A percentile compares a stretch with the other conserved stretches of the same genome.
Evolutionary conservation across 2,113 vertebrate species (phyloP).

Genomic region (Mus musculus): DNA sequence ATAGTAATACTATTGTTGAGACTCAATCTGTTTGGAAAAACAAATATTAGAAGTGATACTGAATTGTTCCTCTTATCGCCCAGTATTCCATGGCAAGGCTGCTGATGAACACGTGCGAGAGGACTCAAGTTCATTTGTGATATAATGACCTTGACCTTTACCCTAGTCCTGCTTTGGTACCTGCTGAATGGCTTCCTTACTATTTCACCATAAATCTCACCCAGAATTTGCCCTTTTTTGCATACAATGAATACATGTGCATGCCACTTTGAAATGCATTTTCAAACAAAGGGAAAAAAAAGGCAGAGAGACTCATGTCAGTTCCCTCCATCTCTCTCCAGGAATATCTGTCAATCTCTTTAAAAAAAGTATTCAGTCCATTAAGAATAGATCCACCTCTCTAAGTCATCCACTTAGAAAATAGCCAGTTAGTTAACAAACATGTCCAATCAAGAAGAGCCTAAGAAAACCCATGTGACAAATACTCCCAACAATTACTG

Average conservation of each 20-base stretch:
- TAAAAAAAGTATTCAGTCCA: neutral
- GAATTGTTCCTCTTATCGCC: constrained; percentile 29
- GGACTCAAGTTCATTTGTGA: neutral
- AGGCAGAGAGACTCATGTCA: neutral
- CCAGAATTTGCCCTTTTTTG: neutral
- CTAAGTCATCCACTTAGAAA: constrained; percentile 26
- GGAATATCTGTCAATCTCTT: neutral
- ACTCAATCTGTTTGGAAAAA: constrained; percentile 44
- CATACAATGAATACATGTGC: neutral
- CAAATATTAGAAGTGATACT: constrained; percentile 6
- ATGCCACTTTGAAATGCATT: constrained; percentile 7
- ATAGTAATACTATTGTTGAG: neutral
- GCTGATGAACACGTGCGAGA: neutral
- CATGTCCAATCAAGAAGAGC: neutral
- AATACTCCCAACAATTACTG: neutral
- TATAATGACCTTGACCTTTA: neutral
- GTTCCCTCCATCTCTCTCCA: neutral
- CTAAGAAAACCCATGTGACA: neutral
- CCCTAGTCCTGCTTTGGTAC: neutral
- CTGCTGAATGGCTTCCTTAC: neutral
- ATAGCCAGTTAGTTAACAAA: constrained; percentile 29
- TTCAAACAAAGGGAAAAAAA: neutral
- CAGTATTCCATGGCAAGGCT: constrained; percentile 24
- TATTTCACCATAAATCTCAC: constrained; percentile 4
- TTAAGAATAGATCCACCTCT: neutral